phyloP scores from a whole-genome alignment of 2,888 invertebrate genomes.

The Theretra japonica region DNA sequence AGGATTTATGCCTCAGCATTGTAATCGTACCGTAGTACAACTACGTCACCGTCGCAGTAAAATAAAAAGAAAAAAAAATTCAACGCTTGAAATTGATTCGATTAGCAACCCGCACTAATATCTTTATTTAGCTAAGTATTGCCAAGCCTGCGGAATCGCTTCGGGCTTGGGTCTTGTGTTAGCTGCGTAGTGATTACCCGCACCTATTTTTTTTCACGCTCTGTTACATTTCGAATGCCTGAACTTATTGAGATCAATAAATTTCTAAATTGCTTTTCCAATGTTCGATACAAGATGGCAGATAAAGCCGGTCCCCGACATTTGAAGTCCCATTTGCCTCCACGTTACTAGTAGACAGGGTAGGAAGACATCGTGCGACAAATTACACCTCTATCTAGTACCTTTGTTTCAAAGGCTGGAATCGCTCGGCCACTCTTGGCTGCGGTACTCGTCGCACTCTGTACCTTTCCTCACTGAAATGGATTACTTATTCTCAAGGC shows the following conservation, averaged over 20 bases:
- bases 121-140: too few species aligned
- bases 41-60: too few species aligned
- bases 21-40: too few species aligned
- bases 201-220: background rate
- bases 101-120: too few species aligned
- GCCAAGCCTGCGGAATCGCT: too few species aligned
- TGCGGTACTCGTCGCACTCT: background rate
- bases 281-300: slow-evolving; percentile 27
- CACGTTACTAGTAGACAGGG: slow-evolving; percentile 24
- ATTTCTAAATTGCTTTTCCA: slow-evolving; percentile 28
- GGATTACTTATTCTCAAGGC: slow-evolving; percentile 29
- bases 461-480: slow-evolving; percentile 24
- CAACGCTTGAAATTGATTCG: too few species aligned
- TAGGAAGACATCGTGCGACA: background rate
- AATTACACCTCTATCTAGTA: slow-evolving; percentile 3
- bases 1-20: too few species aligned
- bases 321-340: slow-evolving; percentile 29
- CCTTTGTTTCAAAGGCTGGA: background rate
- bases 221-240: background rate
- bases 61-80: too few species aligned
- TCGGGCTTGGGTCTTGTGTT: too few species aligned
- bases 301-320: slow-evolving; percentile 26
- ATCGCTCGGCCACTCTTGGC: background rate
- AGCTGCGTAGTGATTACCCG: too few species aligned
- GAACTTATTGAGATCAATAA: slow-evolving; percentile 24